Evolutionary conservation across 1,140 invertebrate genomes (phyloP).

Genomic region (Pseudachorutes palmiensis): DNA sequence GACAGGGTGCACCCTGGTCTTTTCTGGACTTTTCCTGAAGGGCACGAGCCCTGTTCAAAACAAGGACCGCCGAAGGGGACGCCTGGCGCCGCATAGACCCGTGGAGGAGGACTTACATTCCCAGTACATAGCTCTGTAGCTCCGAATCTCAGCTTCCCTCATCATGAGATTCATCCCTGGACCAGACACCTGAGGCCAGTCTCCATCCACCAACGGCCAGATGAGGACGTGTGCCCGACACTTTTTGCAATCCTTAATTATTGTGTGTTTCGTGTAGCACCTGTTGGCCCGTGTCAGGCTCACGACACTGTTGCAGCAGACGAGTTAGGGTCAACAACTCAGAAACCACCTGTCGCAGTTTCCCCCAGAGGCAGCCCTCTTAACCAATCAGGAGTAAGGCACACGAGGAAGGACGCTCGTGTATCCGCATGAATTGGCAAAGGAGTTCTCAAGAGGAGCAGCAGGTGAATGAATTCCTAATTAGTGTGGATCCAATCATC

Average conservation of each 20-base stretch:
- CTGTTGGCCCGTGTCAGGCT: background rate
- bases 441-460: too few species aligned
- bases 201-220: background rate
- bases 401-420: too few species aligned
- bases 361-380: too few species aligned
- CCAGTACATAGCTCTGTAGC: background rate
- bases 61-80: background rate
- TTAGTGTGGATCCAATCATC: too few species aligned
- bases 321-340: too few species aligned
- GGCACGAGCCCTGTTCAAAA: background rate
- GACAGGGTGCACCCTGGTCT: background rate
- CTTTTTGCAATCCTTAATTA: background rate
- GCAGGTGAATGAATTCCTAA: too few species aligned
- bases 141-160: background rate
- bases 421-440: too few species aligned
- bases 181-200: background rate
- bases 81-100: background rate
- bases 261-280: background rate
- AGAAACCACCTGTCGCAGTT: too few species aligned
- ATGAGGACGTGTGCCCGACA: background rate
- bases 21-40: background rate
- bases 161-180: background rate
- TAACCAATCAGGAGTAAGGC: too few species aligned
- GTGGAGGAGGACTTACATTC: background rate
- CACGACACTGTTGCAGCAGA: too few species aligned